Conservation (phyloP, 2,888 invertebrate species). For the Mycalesis mineus region DNA sequence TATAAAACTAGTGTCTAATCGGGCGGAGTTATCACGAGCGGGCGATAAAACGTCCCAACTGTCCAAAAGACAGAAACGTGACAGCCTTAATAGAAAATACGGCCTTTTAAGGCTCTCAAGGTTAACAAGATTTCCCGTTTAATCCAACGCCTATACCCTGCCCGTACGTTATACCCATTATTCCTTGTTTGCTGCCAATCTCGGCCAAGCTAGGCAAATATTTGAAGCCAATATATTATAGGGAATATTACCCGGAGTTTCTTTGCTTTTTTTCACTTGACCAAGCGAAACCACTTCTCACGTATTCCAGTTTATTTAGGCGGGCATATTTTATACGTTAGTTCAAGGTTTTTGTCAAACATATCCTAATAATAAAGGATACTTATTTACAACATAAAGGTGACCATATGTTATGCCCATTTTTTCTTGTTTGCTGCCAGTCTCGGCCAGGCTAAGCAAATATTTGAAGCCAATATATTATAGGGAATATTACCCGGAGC, state of each 20-base stretch:
- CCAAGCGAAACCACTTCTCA: too few relatives aligned
- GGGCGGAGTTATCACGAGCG: neutral
- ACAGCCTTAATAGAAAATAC: conserved; percentile 20
- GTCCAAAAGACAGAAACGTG: conserved; percentile 15
- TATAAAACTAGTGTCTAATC: neutral
- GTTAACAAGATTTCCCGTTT: conserved; percentile 16
- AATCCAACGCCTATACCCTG: conserved; percentile 9
- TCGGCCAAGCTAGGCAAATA: conserved; percentile 6
- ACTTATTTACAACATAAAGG: too few relatives aligned
- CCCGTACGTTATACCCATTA: conserved; percentile 3
- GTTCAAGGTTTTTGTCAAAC: too few relatives aligned
- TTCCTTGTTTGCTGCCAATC: conserved; percentile 12
- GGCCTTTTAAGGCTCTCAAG: conserved; percentile 14
- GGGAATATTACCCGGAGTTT: too few relatives aligned
- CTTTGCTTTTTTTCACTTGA: too few relatives aligned
- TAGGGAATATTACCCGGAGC: neutral
- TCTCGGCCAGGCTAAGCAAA: too few relatives aligned
- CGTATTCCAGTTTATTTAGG: too few relatives aligned
- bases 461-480: neutral
- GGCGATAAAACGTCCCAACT: neutral
- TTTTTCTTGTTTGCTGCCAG: too few relatives aligned
- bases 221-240: conserved; percentile 1
- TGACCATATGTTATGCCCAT: too few relatives aligned
- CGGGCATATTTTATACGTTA: too few relatives aligned
- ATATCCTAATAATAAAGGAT: too few relatives aligned